Conservation (phyloP, 2,797 vertebrate genomes). For the Phataginus tetradactyla region DNA sequence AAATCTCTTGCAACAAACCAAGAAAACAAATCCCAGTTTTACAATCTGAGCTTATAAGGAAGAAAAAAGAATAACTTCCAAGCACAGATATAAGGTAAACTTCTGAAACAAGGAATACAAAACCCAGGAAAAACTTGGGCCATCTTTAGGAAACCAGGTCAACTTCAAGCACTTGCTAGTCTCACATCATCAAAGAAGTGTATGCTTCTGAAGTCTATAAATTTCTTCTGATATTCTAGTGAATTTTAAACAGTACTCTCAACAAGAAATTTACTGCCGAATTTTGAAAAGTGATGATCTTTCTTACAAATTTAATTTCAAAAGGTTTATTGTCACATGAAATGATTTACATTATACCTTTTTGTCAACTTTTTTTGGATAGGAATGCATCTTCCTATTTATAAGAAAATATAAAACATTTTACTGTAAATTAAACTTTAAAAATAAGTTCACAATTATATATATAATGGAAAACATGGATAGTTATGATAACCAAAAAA, state of each 20-base stretch:
- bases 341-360: conserved; percentile 31
- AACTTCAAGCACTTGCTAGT: neutral
- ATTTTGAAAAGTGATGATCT: neutral
- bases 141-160: neutral
- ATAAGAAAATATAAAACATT: conserved; percentile 37
- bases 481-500: neutral
- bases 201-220: neutral
- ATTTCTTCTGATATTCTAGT: neutral
- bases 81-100: neutral
- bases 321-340: neutral
- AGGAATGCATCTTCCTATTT: neutral
- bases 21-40: neutral
- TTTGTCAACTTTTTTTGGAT: neutral
- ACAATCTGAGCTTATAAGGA: neutral
- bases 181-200: neutral
- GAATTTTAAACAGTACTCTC: conserved; percentile 2
- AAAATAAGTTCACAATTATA: neutral
- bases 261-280: neutral
- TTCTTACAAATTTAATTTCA: conserved; percentile 15
- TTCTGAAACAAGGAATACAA: neutral
- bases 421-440: neutral
- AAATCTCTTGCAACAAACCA: neutral
- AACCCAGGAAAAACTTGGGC: neutral
- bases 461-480: neutral
- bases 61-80: neutral